Conservation (phyloP, 1,140 invertebrate genomes). For the Hestina assimilis region DNA sequence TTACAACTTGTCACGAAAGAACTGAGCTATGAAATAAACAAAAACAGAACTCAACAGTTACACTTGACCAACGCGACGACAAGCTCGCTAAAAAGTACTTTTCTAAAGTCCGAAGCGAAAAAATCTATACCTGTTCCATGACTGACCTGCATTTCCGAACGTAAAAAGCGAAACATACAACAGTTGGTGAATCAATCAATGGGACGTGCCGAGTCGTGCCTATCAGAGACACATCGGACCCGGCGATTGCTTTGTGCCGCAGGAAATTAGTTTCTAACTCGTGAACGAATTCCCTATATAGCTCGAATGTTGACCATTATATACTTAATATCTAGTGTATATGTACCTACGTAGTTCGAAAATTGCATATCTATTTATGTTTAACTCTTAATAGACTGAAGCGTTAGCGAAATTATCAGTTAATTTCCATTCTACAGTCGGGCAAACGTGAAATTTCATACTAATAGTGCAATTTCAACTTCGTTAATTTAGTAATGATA, state of each 20-base stretch:
- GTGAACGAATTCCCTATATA: slow-evolving; percentile 39
- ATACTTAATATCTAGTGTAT: not conserved
- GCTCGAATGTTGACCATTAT: slow-evolving; percentile 6
- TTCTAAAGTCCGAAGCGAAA: no score
- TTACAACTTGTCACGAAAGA: not conserved
- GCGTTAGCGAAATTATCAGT: not conserved
- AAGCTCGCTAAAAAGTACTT: no score
- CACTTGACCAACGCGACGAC: no score
- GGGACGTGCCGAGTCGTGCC: slow-evolving; percentile 40
- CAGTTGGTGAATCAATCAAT: slow-evolving; percentile 43
- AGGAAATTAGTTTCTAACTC: slow-evolving; percentile 73
- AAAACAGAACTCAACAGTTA: not conserved
- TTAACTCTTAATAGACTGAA: not conserved
- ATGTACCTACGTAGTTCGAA: not conserved
- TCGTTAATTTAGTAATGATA: no score
- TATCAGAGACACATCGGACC: slow-evolving; percentile 52
- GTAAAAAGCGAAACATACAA: slow-evolving; percentile 7
- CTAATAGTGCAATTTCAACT: no score
- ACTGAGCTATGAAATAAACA: not conserved
- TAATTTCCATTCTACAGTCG: not conserved
- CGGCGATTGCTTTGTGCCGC: slow-evolving; percentile 67
- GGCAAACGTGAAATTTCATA: no score
- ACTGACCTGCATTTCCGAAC: not conserved
- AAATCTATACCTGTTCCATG: not conserved
- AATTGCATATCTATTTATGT: not conserved